Base-by-base conservation (phyloP, 2,888 invertebrate genomes). In the Euplagia quadripunctaria region DNA sequence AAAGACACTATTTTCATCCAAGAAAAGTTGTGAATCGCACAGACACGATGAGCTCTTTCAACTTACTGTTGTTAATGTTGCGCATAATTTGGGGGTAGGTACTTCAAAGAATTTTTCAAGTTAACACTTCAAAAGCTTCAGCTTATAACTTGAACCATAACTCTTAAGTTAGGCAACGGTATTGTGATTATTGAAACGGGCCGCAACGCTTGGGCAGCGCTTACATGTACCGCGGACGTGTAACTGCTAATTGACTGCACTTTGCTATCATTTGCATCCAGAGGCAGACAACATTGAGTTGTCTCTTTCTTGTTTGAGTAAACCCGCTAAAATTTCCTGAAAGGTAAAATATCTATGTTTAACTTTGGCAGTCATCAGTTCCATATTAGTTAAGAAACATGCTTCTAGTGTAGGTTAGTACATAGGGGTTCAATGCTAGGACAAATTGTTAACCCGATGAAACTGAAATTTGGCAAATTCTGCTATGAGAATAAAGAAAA, bases 151-250 rank as follows among this genome's bases (percentile, higher is more conserved):
- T 79, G 61, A 16, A 49, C 70, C 73, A 14, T 49, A 58, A 11
- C 42, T 72, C 58, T 72, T n/a, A 43, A 79, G 68, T 91, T 91
- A 85, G 77, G 91, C 88, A 93, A 93, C 89, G 83, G 88, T 88
- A 87, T 85, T 82, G 80, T 81, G 82, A 73, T 73, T 84, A 83
- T 85, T 81, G 87, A 86, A 90, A 87, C 89, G 84, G 87, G 84
- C 86, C 82, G 89, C 86, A 86, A 89, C 91, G 90, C 88, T 90
- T 85, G 85, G 88, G 82, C 80, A 82, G 84, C 83, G 82, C 82
- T 87, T 85, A 81, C 82, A 83, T 79, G 77, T 79, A 74, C 72
- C 75, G 73, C 74, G 72, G 75, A 78, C 80, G 75, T 79, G 70
- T 79, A 79, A 78, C 79, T 78, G 68, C 74, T 83, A 78, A 82